Percentiles rank a stretch among this genome's conserved stretches.
Conservation (phyloP, 2,797 vertebrate genomes). For the Chrysolophus pictus region DNA sequence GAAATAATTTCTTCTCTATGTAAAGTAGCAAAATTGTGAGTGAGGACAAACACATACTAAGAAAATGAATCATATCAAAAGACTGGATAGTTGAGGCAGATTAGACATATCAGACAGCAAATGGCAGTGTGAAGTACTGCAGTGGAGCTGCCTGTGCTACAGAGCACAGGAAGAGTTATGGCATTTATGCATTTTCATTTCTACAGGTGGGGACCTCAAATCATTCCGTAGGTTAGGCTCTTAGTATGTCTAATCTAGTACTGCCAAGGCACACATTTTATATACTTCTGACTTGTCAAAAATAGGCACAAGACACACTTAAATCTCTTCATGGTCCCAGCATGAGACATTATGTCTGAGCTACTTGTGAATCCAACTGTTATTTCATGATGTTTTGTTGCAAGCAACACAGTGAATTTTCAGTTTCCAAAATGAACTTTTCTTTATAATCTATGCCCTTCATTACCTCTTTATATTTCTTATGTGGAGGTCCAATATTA, state of each 20-base stretch:
- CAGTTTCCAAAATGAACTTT: conserved; percentile 15
- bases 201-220: conserved; percentile 80
- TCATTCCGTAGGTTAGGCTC: conserved; percentile 67
- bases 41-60: conserved; percentile 63
- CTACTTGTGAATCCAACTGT: conserved; percentile 71
- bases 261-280: conserved; percentile 72
- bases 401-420: not conserved
- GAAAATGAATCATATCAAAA: conserved; percentile 76
- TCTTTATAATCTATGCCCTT: not conserved
- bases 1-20: conserved; percentile 36
- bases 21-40: conserved; percentile 62
- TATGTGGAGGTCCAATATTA: not conserved
- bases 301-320: conserved; percentile 66
- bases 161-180: conserved; percentile 77
- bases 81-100: conserved; percentile 75
- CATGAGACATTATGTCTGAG: conserved; percentile 69
- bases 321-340: conserved; percentile 76
- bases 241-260: conserved; percentile 77
- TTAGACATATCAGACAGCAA: conserved; percentile 73
- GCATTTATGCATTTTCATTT: conserved; percentile 83
- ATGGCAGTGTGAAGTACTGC: conserved; percentile 74
- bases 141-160: conserved; percentile 59
- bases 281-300: conserved; percentile 77
- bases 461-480: not conserved
- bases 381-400: conserved; percentile 14